Evolutionary conservation across 1,140 invertebrate species (phyloP), one percentile per base, ranked within the genome.

Genomic region (Leptinotarsa texana): DNA sequence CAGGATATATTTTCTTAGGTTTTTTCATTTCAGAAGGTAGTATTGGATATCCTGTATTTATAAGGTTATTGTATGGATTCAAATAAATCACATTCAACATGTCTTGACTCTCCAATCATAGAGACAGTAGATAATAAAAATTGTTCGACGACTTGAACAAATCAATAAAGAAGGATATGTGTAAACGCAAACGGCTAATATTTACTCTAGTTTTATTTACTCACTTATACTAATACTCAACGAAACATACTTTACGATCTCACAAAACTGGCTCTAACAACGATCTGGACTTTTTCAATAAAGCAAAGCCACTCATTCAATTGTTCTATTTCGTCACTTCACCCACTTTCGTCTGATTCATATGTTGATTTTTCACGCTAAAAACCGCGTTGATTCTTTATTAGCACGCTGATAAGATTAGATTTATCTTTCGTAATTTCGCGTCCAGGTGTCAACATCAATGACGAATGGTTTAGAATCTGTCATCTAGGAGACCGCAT

Each of bases 391-490:
- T 33, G 33, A 33, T 11, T 33, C 13, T 57, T n/a, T 57, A 57
- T 57, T 57, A 57, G 51, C 51, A 57, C 15, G 15, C n/a, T 57
- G 51, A 57, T 57, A 57, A 57, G 51, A 57, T 57, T 57, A 57
- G 51, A 57, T 57, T 57, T 57, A 57, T 57, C 51, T 13, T 18
- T 57, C 33, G 33, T 42, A 42, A 42, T 42, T 42, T 42, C 2
- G 8, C 33, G 33, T 42, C 33, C 33, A 42, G 33, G 33, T 42
- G 33, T 42, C 15, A 15, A 57, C 51, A 18, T 57, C 15, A 57
- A 57, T 57, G 51, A 57, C 51, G n/a, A 15, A 57, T n/a, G 15
- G 3, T 57, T 57, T 57, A 3, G n/a, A n/a, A 42, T 42, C 8
- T 18, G n/a, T 57, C 51, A 57, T 15, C 15, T 57, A 33, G 51